phyloP scores from a whole-genome alignment of 2,113 vertebrate genomes.

The Bambusicola thoracicus region DNA sequence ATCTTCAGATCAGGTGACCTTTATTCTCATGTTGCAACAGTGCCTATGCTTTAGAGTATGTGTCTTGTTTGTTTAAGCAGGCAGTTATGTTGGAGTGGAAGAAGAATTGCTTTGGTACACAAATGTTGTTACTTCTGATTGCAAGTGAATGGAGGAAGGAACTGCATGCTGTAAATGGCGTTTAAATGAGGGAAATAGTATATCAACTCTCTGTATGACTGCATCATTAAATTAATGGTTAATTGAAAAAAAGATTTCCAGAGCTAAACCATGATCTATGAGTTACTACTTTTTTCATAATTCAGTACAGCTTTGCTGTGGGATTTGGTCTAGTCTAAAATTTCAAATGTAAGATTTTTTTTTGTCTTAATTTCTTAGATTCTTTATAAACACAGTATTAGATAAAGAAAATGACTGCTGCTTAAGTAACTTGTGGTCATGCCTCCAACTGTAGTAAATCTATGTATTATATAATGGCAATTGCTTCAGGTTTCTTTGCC shows the following conservation, averaged over 20 bases:
- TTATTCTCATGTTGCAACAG: background rate
- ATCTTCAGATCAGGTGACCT: conserved; percentile 95
- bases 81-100: background rate
- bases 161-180: background rate
- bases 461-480: background rate
- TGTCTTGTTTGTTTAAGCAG: background rate
- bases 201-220: background rate
- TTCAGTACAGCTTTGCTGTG: background rate
- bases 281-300: background rate
- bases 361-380: background rate
- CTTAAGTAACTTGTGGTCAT: background rate
- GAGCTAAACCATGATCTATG: background rate
- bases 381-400: background rate
- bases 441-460: background rate
- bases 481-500: conserved; percentile 1
- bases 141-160: background rate
- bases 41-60: background rate
- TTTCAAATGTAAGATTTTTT: background rate
- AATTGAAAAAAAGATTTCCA: background rate
- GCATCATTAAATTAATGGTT: background rate
- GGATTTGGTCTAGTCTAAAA: background rate
- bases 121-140: background rate
- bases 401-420: background rate
- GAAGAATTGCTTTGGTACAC: background rate
- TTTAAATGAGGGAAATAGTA: background rate